Base-by-base conservation (phyloP, 1,140 invertebrate genomes). In the Zophobas atratus region DNA sequence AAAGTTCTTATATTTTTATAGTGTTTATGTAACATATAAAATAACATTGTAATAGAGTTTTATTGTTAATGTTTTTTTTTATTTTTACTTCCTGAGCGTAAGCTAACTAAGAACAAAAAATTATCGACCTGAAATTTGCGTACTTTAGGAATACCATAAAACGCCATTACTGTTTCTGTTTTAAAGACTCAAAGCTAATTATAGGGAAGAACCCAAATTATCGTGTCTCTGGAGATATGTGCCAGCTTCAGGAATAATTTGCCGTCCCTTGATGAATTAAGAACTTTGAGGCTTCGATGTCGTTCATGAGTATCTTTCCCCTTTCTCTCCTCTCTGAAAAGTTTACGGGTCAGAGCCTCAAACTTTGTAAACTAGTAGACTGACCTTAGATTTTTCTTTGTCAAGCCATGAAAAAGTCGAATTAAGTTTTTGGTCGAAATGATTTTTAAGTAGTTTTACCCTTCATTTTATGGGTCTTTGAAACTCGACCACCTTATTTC, bases 211-310 rank as follows among this genome's bases (percentile, higher is more conserved):
- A 39, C 48, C 43, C 33, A 56, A 70, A 70, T 70, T 76, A 70
- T 76, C 36, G 35, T 60, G 3, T 70, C 75, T 49, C 75, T 8
- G 32, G 75, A 70, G 57, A 70, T 49, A 39, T 76, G 60, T 70
- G 49, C 57, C 57, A 43, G 57, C 48, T 76, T 60, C 75, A 76
- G 57, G 75, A 76, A 46, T 76, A 76, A 76, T 76, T 76, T 76
- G 75, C 60, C 43, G 75, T 76, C 75, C 60, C 75, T 70, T 49
- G 75, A 76, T 76, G 53, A 70, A 76, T 70, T 49, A 38, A 32
- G 53, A 76, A 76, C 60, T 76, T 76, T 70, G 53, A 8, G 60
- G 60, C 39, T 67, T 67, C 60, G 60, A 43, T 67, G 60, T 41
- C 39, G 60, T 51, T 51, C n/a, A 51, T 20, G 55, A 35, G 33